A percentile compares a stretch with the other conserved stretches of the same genome.
Evolutionary conservation across 2,888 invertebrate species (phyloP).

Genomic region (Euzetes globulus): DNA sequence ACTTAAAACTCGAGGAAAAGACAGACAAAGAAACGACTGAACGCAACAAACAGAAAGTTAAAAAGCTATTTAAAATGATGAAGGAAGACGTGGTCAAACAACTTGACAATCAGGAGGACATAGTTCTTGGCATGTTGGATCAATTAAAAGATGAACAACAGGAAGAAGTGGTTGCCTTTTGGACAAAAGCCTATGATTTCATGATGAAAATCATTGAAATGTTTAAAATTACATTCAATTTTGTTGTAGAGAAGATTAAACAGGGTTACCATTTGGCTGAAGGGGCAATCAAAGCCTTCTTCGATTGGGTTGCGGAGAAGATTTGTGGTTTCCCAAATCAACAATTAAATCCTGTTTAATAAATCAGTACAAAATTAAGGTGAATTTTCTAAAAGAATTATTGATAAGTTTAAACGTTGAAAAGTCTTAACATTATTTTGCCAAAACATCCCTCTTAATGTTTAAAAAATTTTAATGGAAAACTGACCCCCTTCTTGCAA

Average conservation of each 20-base stretch:
- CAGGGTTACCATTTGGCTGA: background rate
- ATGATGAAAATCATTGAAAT: background rate
- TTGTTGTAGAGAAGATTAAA: background rate
- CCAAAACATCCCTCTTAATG: too few relatives aligned
- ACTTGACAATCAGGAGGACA: background rate
- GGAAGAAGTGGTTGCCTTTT: constrained; percentile 1
- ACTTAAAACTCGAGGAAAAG: background rate
- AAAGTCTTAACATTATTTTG: too few relatives aligned
- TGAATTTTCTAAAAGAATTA: too few relatives aligned
- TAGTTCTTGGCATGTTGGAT: background rate
- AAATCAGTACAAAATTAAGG: too few relatives aligned
- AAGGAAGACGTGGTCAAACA: too few relatives aligned
- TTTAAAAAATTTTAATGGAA: too few relatives aligned
- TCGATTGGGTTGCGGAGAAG: background rate
- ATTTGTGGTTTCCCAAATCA: background rate
- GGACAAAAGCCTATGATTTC: background rate
- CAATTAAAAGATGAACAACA: background rate
- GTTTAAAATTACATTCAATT: background rate
- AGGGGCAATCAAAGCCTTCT: background rate
- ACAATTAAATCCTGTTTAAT: too few relatives aligned
- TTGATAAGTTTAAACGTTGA: too few relatives aligned
- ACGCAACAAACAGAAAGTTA: background rate
- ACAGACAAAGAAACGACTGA: background rate
- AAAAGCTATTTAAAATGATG: background rate
- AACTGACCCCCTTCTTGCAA: too few relatives aligned